Conservation (phyloP, 2,888 invertebrate genomes). For the Nemurella pictetii region DNA sequence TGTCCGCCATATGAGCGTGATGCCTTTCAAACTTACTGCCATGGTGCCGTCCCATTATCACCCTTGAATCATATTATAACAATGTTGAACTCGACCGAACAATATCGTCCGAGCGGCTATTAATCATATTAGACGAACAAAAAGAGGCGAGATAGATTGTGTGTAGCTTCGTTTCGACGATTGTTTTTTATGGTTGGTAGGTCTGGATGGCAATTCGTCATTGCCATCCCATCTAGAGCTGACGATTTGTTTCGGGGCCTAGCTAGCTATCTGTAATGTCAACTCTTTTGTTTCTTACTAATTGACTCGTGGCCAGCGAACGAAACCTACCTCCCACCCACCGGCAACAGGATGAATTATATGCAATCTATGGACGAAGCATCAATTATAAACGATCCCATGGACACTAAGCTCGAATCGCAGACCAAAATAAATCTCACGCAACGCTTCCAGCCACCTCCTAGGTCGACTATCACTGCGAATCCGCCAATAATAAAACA, state of each 20-base stretch:
- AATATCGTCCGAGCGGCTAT: not conserved
- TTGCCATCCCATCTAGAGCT: conserved; percentile 13
- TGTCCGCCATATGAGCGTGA: not conserved
- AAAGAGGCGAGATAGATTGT: not conserved
- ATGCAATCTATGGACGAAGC: conserved; percentile 27
- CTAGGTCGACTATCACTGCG: not conserved
- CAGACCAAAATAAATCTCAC: not conserved
- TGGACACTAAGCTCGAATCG: too few species aligned
- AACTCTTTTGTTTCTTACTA: conserved; percentile 33
- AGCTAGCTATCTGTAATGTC: conserved; percentile 17
- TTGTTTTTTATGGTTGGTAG: conserved; percentile 7
- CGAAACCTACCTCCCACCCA: not conserved
- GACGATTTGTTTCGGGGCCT: conserved; percentile 12
- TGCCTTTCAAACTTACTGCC: not conserved
- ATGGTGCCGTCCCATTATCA: not conserved
- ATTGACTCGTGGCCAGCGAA: conserved; percentile 31
- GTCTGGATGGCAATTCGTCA: conserved; percentile 17
- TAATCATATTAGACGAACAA: conserved; percentile 19
- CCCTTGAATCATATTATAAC: conserved; percentile 3
- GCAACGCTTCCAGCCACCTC: not conserved
- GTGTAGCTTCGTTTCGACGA: not conserved
- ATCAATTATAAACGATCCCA: conserved; percentile 22
- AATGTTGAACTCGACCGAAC: not conserved
- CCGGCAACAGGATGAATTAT: conserved; percentile 11
- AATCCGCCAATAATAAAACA: not conserved